Conservation (phyloP, 2,888 invertebrate species). For the Autographa pulchrina region DNA sequence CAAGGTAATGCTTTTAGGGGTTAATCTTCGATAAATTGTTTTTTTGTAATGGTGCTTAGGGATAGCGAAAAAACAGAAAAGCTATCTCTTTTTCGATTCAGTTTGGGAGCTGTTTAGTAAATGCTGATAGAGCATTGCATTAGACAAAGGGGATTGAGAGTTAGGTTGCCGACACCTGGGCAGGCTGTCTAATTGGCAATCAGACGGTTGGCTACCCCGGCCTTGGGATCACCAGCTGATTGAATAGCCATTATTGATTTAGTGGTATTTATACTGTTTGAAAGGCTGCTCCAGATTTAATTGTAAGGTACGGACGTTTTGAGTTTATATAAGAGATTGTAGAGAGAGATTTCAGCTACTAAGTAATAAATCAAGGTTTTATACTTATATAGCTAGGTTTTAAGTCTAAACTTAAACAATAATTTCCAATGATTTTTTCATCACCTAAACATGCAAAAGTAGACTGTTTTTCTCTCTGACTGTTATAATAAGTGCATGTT, state of each 20-base stretch:
- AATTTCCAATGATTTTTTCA: too few relatives aligned
- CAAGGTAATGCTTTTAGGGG: constrained; percentile 38
- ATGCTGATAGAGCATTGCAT: constrained; percentile 66
- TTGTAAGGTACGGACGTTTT: not conserved
- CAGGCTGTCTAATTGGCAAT: constrained; percentile 74
- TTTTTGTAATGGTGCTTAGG: constrained; percentile 62
- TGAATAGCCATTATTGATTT: constrained; percentile 44
- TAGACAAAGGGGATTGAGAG: constrained; percentile 65
- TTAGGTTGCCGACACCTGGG: constrained; percentile 66
- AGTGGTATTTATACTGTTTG: constrained; percentile 29
- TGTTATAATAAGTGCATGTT: not conserved
- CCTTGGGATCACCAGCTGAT: constrained; percentile 46
- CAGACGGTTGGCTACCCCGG: constrained; percentile 70
- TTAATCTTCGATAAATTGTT: constrained; percentile 71
- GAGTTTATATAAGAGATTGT: not conserved
- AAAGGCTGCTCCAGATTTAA: constrained; percentile 8
- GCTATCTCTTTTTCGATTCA: constrained; percentile 57
- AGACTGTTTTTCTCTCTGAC: too few relatives aligned
- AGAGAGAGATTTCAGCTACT: not conserved
- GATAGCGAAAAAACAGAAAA: constrained; percentile 48
- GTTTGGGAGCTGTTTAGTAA: constrained; percentile 63
- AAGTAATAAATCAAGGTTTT: not conserved
- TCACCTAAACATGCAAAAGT: too few relatives aligned
- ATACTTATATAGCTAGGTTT: too few relatives aligned
- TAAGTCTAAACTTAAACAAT: too few relatives aligned